phyloP scores from a whole-genome alignment of 2,113 vertebrate species.

The Protomyctophum bolini region DNA sequence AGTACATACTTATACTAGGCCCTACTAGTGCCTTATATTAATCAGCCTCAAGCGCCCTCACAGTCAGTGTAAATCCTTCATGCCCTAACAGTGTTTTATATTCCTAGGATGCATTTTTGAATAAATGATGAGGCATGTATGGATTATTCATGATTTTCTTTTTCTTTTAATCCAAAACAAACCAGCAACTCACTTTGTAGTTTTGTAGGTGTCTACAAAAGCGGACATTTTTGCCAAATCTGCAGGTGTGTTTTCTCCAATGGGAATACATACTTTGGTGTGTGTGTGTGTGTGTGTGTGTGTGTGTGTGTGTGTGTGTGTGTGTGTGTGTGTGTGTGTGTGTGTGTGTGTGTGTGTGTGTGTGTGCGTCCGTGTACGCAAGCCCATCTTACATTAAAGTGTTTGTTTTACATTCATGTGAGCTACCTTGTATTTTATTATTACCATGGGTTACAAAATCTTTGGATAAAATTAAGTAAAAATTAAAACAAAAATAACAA shows the following conservation, averaged over 20 bases:
- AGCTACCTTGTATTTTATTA: neutral
- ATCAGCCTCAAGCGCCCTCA: neutral
- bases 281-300: neutral
- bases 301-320: neutral
- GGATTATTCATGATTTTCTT: constrained; percentile 29
- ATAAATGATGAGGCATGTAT: constrained; percentile 41
- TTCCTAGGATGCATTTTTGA: constrained; percentile 24
- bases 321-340: neutral
- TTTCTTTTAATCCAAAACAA: constrained; percentile 27
- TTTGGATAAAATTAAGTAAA: too few relatives aligned
- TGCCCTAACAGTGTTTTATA: constrained; percentile 13
- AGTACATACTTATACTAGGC: constrained; percentile 2
- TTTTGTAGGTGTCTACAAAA: neutral
- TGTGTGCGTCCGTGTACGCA: neutral
- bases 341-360: neutral
- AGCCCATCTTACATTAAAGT: neutral
- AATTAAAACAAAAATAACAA: too few relatives aligned
- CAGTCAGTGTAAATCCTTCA: neutral
- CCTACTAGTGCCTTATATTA: neutral
- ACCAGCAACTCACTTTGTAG: constrained; percentile 9
- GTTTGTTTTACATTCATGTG: constrained; percentile 1
- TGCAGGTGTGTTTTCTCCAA: neutral
- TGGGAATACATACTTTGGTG: neutral
- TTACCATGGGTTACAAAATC: constrained; percentile 1
- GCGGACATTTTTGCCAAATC: neutral